Evolutionary conservation across 2,888 invertebrate species (phyloP), one percentile per base, ranked within the genome.

Genomic region (Omphaloscelis lunosa): DNA sequence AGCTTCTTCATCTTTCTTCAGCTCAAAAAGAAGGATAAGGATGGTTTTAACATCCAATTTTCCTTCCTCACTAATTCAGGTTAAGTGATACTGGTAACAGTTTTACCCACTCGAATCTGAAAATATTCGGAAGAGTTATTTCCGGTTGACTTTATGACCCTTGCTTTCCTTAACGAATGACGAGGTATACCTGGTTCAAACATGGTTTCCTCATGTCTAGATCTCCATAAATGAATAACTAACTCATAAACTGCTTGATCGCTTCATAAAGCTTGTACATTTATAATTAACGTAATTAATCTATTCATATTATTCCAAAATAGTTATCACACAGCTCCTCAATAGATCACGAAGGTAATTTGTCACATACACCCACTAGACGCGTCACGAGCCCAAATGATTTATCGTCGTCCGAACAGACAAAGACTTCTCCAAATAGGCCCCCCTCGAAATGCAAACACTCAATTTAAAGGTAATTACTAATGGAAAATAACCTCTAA

Each of bases 401-500:
- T 96, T 96, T 94, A 96, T 96, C 91, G 87, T 92, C 91, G 85
- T 88, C 90, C 90, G 90, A 90, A 89, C 93, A 93, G 92, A 94
- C 94, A 95, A 95, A 95, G 94, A 93, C 93, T 92, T 93, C 93
- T 93, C 91, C 94, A 95, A 96, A 96, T 95, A 95, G 92, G 92
- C 90, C 93, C 89, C 94, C 94, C 92, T 93, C 91, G 91, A 88
- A 93, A 92, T 92, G 90, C 95, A 94, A 95, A 95, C 95, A 95
- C 93, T 94, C 94, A 92, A 95, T 95, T 95, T 94, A 88, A 92
- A 83, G 85, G 88, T 91, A 93, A 95, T 95, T 94, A 94, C 88
- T 88, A 87, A 85, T 89, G 90, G 91, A 95, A 94, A 91, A 91
- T 93, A 91, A 92, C 92, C 95, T 92, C 88, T 95, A 94, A 92